Conservation (phyloP, 2,888 invertebrate species). For the Cosmia pyralina region DNA sequence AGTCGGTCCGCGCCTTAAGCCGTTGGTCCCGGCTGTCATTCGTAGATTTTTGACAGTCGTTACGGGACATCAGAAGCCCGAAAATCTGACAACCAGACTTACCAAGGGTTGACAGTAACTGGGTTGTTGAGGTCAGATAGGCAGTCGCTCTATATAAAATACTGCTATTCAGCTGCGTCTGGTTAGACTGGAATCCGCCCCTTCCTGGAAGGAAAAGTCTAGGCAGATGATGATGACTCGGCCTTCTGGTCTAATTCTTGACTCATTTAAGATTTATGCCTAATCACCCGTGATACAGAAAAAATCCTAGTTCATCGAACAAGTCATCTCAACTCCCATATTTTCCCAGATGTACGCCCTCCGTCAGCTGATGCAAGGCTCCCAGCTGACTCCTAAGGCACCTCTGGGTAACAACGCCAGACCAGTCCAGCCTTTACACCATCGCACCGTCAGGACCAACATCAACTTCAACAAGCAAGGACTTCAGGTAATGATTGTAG, state of each 20-base stretch:
- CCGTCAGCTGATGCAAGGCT: conserved; percentile 97
- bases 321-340: not conserved
- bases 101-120: too few relatives aligned
- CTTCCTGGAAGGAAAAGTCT: too few relatives aligned
- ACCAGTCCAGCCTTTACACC: conserved; percentile 97
- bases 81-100: too few relatives aligned
- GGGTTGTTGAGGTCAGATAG: too few relatives aligned
- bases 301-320: not conserved
- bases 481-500: conserved; percentile 72
- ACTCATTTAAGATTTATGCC: not conserved
- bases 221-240: too few relatives aligned
- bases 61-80: too few relatives aligned
- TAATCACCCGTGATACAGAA: not conserved
- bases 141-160: too few relatives aligned
- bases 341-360: conserved; percentile 94
- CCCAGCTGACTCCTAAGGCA: conserved; percentile 95
- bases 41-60: too few relatives aligned
- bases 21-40: too few relatives aligned
- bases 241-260: not conserved
- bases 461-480: conserved; percentile 96
- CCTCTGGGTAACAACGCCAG: conserved; percentile 98
- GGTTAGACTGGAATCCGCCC: too few relatives aligned
- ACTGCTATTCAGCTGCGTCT: too few relatives aligned
- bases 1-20: too few relatives aligned
- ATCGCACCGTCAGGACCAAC: conserved; percentile 98